These are phyloP conservation scores for Trematomus bernacchii DNA, from an alignment of 2,797 vertebrate genomes.

Conservation along the genomic window DNA sequence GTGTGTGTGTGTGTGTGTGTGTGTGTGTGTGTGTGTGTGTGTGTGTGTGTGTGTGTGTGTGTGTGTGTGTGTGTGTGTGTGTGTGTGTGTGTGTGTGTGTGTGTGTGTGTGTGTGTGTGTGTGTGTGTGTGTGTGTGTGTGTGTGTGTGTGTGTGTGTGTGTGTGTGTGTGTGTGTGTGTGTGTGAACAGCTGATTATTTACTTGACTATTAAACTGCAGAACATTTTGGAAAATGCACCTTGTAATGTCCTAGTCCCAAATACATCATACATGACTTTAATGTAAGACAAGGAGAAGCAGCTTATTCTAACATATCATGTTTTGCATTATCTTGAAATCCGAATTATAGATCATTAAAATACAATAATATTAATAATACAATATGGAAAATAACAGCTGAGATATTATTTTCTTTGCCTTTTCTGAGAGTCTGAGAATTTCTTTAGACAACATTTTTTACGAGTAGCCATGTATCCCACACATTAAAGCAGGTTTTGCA, in stretches of 20 bases:
- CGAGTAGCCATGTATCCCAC: background rate
- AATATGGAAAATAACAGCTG: too few species aligned
- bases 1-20: too few species aligned
- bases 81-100: too few species aligned
- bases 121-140: too few species aligned
- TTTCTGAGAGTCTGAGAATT: background rate
- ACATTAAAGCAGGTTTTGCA: background rate
- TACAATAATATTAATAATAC: too few species aligned
- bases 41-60: too few species aligned
- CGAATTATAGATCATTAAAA: background rate
- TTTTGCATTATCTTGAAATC: background rate
- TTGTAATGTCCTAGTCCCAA: background rate
- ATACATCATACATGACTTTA: background rate
- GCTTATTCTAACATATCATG: background rate
- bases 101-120: too few species aligned
- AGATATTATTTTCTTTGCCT: background rate
- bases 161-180: too few species aligned
- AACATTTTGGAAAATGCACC: background rate
- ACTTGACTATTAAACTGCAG: background rate
- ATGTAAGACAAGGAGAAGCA: background rate
- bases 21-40: too few species aligned
- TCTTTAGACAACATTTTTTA: conserved; percentile 4
- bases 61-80: too few species aligned
- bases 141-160: too few species aligned
- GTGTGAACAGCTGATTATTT: background rate